A percentile compares a stretch with the other conserved stretches of the same genome.
phyloP scores from a whole-genome alignment of 2,888 invertebrate species.

The Rutpela maculata region DNA sequence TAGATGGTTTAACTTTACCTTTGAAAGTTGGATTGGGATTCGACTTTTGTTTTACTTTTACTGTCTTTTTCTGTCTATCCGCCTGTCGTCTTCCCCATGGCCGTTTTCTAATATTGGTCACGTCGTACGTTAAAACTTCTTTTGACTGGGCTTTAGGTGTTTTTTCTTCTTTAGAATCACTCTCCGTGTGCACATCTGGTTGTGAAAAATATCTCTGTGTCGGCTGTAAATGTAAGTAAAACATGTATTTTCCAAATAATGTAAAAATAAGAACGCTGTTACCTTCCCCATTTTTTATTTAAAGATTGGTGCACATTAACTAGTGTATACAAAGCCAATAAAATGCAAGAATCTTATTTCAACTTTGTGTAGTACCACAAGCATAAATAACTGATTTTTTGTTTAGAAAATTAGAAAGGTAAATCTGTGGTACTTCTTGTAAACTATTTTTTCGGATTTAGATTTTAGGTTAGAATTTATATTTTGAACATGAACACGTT shows the following conservation, averaged over 20 bases:
- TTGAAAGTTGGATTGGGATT: slow-evolving; percentile 72
- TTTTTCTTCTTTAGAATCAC: slow-evolving; percentile 10
- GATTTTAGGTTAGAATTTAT: too few species aligned
- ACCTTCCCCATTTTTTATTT: slow-evolving; percentile 16
- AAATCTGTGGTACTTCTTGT: too few species aligned
- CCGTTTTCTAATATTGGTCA: slow-evolving; percentile 54
- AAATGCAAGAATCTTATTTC: too few species aligned
- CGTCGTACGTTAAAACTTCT: slow-evolving; percentile 55
- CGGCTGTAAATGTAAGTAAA: slow-evolving; percentile 28
- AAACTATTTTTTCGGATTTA: too few species aligned
- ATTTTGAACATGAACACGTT: too few species aligned
- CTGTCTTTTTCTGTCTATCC: slow-evolving; percentile 50
- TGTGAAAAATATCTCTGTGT: slow-evolving; percentile 45
- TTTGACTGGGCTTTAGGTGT: not conserved
- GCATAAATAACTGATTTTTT: not conserved
- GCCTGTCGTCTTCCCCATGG: slow-evolving; percentile 61
- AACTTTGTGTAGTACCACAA: too few species aligned
- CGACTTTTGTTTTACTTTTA: slow-evolving; percentile 61
- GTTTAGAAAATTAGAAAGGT: not conserved
- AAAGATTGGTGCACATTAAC: not conserved
- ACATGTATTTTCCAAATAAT: slow-evolving; percentile 3
- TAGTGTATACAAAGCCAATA: slow-evolving; percentile 8
- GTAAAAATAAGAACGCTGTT: not conserved
- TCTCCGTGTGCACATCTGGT: slow-evolving; percentile 12
- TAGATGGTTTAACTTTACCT: slow-evolving; percentile 76